Evolutionary conservation across 2,888 invertebrate species (phyloP), one percentile per base, ranked within the genome.

Genomic region (Saturnia pavonia): DNA sequence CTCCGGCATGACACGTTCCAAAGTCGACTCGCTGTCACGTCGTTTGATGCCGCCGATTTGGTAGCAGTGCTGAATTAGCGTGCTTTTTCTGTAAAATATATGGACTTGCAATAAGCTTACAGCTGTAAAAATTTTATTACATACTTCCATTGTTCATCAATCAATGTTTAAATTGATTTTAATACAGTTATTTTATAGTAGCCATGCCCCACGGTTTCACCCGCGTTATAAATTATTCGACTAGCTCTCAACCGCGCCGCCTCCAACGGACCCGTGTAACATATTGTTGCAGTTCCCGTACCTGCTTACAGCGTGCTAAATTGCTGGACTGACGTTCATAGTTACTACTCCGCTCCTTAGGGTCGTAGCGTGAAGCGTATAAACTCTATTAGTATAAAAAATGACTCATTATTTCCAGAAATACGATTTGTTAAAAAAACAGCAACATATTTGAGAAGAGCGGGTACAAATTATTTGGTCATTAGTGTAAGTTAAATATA

Each of bases 21-120:
- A 94, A 75, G 95, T 94, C 9, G 95, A 83, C 77, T 88, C 89
- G 72, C 88, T 88, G 65, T 95, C 95, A 16, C 89, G 91, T 69
- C 95, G 95, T 81, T 97, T 96, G 9, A 97, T 95, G 72, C 96
- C 96, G 86, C 97, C 97, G 70, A 98, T 96, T 84, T 98, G 98
- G 75, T 98, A 95, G 89, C 98, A 98, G 73, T 97, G 95, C 84
- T 98, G 96, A 68, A 96, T 96, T 76, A 98, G 89, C 54, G 97
- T 96, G 80, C 95, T 95, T 79, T 95, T 95, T 82, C 97, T 96
- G 88, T 66, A 93, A 93, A 78, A 40, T 65, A n/a, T 19, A 65
- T 60, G 3, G 4, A 54, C n/a, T 11, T 60, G 25, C 57, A 14
- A 14, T 60, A 25, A 14, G 14, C 57, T 12, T 27, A 60, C 25